These are phyloP conservation scores for Calephelis nemesis DNA, from an alignment of 1,140 invertebrate genomes.

Conservation along the genomic window DNA sequence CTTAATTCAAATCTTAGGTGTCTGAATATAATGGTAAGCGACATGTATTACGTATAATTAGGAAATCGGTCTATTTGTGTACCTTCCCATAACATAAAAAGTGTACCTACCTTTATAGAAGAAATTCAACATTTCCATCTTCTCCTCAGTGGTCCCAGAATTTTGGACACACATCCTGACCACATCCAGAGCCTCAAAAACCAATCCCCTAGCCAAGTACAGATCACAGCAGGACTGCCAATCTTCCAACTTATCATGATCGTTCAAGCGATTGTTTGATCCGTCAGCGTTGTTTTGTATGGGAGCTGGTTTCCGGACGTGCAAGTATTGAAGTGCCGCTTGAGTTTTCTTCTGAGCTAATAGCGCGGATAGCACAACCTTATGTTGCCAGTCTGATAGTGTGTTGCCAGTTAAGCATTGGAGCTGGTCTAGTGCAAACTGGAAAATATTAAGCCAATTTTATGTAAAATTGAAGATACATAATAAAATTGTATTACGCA, in stretches of 20 bases:
- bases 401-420: conserved; percentile 66
- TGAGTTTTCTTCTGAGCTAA: conserved; percentile 68
- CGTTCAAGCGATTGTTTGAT: conserved; percentile 32
- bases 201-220: conserved; percentile 62
- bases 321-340: conserved; percentile 48
- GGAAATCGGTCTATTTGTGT: too few relatives aligned
- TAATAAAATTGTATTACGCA: not conserved
- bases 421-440: conserved; percentile 80
- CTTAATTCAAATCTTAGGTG: too few relatives aligned
- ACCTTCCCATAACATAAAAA: too few relatives aligned
- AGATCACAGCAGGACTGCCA: conserved; percentile 70
- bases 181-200: conserved; percentile 70
- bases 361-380: conserved; percentile 64
- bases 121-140: conserved; percentile 53
- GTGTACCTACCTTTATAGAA: conserved; percentile 60
- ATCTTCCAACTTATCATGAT: conserved; percentile 62
- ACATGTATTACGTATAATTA: too few relatives aligned
- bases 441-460: conserved; percentile 13
- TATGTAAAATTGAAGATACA: not conserved
- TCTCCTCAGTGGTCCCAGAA: conserved; percentile 40
- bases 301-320: conserved; percentile 48
- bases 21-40: too few relatives aligned
- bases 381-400: conserved; percentile 76
- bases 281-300: conserved; percentile 40
- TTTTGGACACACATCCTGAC: conserved; percentile 59